Conservation (phyloP, 2,797 vertebrate species). For the Syngnathus rostellatus region DNA sequence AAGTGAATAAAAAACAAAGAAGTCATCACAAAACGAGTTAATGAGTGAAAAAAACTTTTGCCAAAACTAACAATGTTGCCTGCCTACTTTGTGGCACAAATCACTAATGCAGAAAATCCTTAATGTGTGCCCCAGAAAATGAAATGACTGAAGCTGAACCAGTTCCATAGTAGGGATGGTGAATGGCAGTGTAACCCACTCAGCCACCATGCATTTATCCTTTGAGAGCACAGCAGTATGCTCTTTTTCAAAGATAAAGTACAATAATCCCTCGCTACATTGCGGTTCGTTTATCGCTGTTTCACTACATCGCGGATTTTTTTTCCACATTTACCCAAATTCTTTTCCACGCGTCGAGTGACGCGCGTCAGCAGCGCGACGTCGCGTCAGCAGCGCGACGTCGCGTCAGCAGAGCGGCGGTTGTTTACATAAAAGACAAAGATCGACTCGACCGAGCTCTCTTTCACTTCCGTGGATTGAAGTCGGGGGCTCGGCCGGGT, state of each 20-base stretch:
- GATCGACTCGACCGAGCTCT: too few species aligned
- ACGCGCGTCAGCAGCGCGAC: too few species aligned
- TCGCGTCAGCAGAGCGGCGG: too few species aligned
- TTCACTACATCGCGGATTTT: too few species aligned
- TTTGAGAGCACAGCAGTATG: conserved; percentile 30
- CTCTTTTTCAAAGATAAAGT: conserved; percentile 38
- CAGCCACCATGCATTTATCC: conserved; percentile 36
- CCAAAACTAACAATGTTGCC: neutral
- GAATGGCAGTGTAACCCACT: conserved; percentile 36
- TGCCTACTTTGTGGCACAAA: neutral
- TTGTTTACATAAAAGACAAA: too few species aligned
- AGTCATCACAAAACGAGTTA: neutral
- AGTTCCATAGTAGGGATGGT: conserved; percentile 31
- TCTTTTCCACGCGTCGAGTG: too few species aligned
- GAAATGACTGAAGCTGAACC: conserved; percentile 49
- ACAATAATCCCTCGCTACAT: too few species aligned
- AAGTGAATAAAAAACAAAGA: neutral
- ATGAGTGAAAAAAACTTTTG: neutral
- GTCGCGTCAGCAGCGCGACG: too few species aligned
- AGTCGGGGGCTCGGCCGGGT: too few species aligned
- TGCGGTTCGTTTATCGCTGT: too few species aligned
- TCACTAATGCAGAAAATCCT: conserved; percentile 39
- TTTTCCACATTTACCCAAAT: too few species aligned
- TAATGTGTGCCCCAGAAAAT: conserved; percentile 37
- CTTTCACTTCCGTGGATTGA: too few species aligned